Evolutionary conservation across 2,888 invertebrate genomes (phyloP), one percentile per base, ranked within the genome.

Genomic region (Trissonchulus sp.): DNA sequence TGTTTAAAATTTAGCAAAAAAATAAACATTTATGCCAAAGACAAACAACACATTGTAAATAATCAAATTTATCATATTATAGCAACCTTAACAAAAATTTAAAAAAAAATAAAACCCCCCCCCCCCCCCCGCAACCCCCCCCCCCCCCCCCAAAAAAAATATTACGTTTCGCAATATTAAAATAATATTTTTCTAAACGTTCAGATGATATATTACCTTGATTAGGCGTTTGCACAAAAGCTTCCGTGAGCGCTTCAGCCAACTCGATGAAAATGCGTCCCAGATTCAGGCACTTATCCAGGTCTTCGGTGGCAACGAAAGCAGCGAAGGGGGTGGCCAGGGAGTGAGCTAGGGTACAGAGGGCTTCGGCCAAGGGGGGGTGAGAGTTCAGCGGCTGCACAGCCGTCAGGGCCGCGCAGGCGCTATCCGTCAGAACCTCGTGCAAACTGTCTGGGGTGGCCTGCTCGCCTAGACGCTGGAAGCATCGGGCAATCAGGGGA

Each of bases 251-350:
- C 3, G 94, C 90, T 86, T 98, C 97, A 0, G 91, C 94, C 78
- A 95, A 85, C 85, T 95, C 96, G 1, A 97, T 96, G 84, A 98
- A 99, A 79, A 98, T 90, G 79, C 95, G 89, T 79, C 94, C 94
- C 85, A 93, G 96, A 85, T 95, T 96, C 78, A 93, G 90, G 84
- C 88, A 88, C 93, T 95, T 86, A 80, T 94, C 94, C 79, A 92
- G 91, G 82, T 96, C 94, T 86, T 97, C 96, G 77, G 91, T 90
- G 0, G 93, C 94, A 1, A 97, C 94, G 1, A 94, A 92, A 83
- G 92, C 87, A 82, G 94, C 93, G 85, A 95, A 97, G 23, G 93
- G 90, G 78, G 91, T 90, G 81, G 93, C 93, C 77, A 97, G 87
- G 38, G 90, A 88, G 78, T 91, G 87, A 63, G 96, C 90, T 79